A percentile compares a stretch with the other conserved stretches of the same genome.
These are phyloP conservation scores for Papilio machaon DNA, from an alignment of 1,140 invertebrate species.

Conservation along the genomic window DNA sequence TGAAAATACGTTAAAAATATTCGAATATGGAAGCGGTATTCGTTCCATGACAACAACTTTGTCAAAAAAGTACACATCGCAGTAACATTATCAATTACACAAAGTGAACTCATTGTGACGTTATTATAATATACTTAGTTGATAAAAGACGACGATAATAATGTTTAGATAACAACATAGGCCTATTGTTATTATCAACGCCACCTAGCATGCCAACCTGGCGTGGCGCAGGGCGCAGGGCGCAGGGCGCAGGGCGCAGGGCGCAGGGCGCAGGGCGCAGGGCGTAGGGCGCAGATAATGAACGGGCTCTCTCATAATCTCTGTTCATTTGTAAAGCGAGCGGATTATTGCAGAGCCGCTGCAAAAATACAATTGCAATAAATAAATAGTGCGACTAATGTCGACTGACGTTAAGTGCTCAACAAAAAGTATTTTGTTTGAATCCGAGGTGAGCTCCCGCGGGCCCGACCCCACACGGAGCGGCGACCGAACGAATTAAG, in stretches of 20 bases:
- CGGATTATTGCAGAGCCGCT: constrained; percentile 60
- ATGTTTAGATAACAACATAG: neutral
- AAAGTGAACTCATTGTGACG: neutral
- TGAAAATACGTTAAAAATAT: neutral
- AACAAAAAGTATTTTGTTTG: constrained; percentile 63
- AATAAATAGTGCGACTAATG: constrained; percentile 73
- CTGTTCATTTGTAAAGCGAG: constrained; percentile 44
- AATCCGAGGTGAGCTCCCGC: constrained; percentile 36
- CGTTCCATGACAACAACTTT: neutral
- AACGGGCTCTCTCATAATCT: constrained; percentile 49
- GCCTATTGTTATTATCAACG: neutral
- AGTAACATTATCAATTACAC: neutral
- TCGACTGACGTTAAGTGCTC: constrained; percentile 72
- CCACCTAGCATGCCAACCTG: neutral
- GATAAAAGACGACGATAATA: neutral
- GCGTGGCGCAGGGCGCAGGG: too few relatives aligned
- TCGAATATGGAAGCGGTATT: neutral
- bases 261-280: neutral
- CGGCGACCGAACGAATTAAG: neutral
- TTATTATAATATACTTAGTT: neutral
- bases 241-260: neutral
- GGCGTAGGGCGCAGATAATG: constrained; percentile 27
- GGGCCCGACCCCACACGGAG: constrained; percentile 13
- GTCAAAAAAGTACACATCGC: neutral
- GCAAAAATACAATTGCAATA: constrained; percentile 74